Percentiles rank a stretch among this genome's conserved stretches.
These are phyloP conservation scores for Heliconius nattereri DNA, from an alignment of 1,140 invertebrate genomes.

Conservation along the genomic window DNA sequence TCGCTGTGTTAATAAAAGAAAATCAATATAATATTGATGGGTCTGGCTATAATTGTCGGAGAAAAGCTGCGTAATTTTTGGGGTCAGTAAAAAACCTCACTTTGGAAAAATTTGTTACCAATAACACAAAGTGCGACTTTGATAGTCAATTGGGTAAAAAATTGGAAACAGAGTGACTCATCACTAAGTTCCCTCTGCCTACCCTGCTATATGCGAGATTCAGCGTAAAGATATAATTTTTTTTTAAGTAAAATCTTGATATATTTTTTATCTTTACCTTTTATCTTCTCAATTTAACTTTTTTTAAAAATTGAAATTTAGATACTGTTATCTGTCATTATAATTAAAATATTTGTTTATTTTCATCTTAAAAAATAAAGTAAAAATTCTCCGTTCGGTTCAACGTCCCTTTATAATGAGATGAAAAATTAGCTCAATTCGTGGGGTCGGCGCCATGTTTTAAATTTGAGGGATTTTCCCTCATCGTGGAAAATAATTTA, in stretches of 20 bases:
- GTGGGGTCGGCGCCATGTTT: constrained; percentile 23
- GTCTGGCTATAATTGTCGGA: too few species aligned
- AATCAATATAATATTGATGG: too few species aligned
- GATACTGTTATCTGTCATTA: constrained; percentile 1
- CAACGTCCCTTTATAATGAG: constrained; percentile 22
- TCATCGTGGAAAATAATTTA: constrained; percentile 5
- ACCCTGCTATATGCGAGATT: background rate
- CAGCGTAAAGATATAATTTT: background rate
- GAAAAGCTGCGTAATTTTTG: too few species aligned
- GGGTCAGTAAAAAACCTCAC: too few species aligned
- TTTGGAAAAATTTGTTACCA: too few species aligned
- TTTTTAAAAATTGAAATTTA: background rate
- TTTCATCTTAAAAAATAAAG: background rate
- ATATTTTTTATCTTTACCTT: background rate
- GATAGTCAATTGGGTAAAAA: too few species aligned
- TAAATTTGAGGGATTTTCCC: constrained; percentile 16
- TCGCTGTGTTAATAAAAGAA: too few species aligned
- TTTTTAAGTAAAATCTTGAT: background rate
- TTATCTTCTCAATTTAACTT: background rate
- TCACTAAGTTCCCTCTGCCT: background rate
- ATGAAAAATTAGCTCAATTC: constrained; percentile 23
- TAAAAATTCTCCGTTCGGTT: background rate
- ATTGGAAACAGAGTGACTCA: background rate
- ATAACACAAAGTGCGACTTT: too few species aligned
- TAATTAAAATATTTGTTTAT: constrained; percentile 9